Evolutionary conservation across 2,113 vertebrate genomes (phyloP), one percentile per base, ranked within the genome.

Genomic region (Vidua macroura): DNA sequence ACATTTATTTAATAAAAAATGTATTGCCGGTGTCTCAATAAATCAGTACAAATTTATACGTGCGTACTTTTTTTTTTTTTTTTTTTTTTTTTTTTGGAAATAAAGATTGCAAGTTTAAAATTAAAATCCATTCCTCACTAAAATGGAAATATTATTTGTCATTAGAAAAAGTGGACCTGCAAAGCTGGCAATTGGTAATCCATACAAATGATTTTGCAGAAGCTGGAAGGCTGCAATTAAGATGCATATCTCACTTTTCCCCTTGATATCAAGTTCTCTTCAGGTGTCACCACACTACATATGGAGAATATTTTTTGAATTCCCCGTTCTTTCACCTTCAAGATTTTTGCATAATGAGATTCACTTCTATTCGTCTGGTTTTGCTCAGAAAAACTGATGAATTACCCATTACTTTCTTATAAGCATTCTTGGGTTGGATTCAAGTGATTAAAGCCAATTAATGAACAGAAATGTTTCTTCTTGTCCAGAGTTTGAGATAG

Each of bases 241-340:
- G 74, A 83, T 72, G 31, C 5, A 1, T 28, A 60, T 92, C 60
- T 93, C 80, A 88, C 83, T 86, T 90, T 43, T 15, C 5, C 4
- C 35, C 21, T 64, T 41, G 60, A 43, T 90, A 88, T 46, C 87
- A 93, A 83, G 52, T 8, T 94, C 72, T 77, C 52, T 67, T 94
- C 52, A 78, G 59, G 93, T 90, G 94, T 64, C 49, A 94, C 48
- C 37, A 27, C 90, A 66, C 72, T 90, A 59, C 85, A 83, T 72
- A 88, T 17, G 56, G 68, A 79, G 49, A 81, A 75, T 82, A 96
- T 93, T 95, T 96, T 95, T 95, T 46, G 76, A 94, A 86, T 81
- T 43, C 37, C 18, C 44, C 33, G 64, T 90, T 96, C 64, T 93
- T 90, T 81, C 93, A 94, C 90, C 60, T 84, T 92, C 44, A 56